Evolutionary conservation across 2,113 vertebrate species (phyloP), one percentile per base, ranked within the genome.

Genomic region (Sander lucioperca): DNA sequence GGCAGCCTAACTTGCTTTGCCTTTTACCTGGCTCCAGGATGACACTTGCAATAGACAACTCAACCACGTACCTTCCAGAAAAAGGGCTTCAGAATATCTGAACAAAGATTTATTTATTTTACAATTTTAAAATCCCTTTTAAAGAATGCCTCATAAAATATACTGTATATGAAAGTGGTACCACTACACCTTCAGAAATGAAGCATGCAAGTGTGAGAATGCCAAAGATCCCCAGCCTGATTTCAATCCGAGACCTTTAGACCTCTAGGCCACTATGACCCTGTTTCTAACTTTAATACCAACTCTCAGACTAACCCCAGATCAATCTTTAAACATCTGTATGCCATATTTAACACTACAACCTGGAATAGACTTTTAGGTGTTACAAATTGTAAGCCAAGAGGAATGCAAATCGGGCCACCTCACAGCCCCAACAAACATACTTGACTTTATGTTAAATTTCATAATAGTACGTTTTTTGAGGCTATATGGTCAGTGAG

Each of bases 171-270:
- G 45, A 45, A 72, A 33, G 39, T 39, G 39, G 39, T 39, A 39
- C 39, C 9, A 39, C 39, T 39, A 10, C 39, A 39, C 9, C 39
- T 39, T 39, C 39, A 39, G 39, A 87, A 87, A 84, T 82, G 57
- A 72, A 57, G 25, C 45, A 15, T 51, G 47, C 67, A 13, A 48
- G 33, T 65, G 57, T 1, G 14, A 48, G 18, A 64, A 78, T 64
- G 70, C 82, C 50, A 81, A 82, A 68, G 12, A 18, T 61, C 53
- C 53, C 16, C 3, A 11, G 57, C 23, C 21, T 78, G 74, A 71
- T 79, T 67, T 57, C 23, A 70, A 83, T 80, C 68, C 18, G 21
- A 54, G 51, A 64, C 14, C 4, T 27, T 47, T 16, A 15, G 45
- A 66, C 23, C 25, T 59, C 8, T 5, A 21, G 5, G 25, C 53